A percentile compares a stretch with the other conserved stretches of the same genome.
These are phyloP conservation scores for Oryzias melastigma DNA, from an alignment of 2,113 vertebrate genomes.

Conservation along the genomic window DNA sequence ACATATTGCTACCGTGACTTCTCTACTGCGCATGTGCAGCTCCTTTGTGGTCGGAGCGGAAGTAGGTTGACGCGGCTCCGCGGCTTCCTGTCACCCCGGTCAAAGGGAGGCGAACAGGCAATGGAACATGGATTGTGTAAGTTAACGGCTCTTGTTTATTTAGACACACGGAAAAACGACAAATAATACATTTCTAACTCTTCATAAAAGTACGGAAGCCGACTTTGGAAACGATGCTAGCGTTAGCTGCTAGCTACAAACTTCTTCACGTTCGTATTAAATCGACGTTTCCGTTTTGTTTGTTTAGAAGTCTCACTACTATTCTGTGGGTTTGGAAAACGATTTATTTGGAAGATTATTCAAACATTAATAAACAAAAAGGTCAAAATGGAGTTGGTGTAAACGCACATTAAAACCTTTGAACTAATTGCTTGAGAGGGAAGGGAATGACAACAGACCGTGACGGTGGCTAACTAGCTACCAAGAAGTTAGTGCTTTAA, in stretches of 20 bases:
- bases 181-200: not conserved
- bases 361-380: too few relatives aligned
- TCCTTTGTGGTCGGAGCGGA: conserved; percentile 11
- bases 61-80: conserved; percentile 16
- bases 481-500: not conserved
- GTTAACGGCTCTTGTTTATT: conserved; percentile 9
- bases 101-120: conserved; percentile 9
- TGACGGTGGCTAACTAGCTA: conserved; percentile 25
- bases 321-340: not conserved
- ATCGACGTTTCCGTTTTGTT: not conserved
- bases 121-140: conserved; percentile 75
- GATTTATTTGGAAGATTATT: not conserved
- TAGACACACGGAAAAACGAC: not conserved
- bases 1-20: conserved; percentile 31
- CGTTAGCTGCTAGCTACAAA: conserved; percentile 27
- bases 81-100: conserved; percentile 1
- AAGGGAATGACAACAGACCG: conserved; percentile 10
- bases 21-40: not conserved
- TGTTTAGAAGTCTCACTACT: not conserved
- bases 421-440: conserved; percentile 9
- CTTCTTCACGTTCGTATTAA: not conserved
- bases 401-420: not conserved
- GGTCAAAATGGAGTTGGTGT: not conserved
- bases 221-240: conserved; percentile 16
- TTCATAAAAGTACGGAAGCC: not conserved